Evolutionary conservation across 2,113 vertebrate genomes (phyloP).

Genomic region (Anguilla rostrata): DNA sequence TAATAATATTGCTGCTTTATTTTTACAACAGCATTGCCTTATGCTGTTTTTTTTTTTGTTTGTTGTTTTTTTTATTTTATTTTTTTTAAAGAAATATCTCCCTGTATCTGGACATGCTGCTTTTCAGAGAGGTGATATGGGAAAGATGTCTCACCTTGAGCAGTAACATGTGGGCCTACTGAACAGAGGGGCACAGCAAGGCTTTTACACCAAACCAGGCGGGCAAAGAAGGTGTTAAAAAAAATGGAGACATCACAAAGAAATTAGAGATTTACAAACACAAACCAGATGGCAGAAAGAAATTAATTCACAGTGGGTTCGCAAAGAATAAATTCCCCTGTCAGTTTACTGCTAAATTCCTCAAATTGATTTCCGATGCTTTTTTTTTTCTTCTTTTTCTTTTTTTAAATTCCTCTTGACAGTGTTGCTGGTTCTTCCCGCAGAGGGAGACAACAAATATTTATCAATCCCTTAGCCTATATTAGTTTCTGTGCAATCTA

Average conservation of each 20-base stretch:
- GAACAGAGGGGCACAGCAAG: slow-evolving; percentile 6
- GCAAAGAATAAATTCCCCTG: slow-evolving; percentile 44
- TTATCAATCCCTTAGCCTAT: slow-evolving; percentile 32
- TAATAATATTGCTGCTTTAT: neutral
- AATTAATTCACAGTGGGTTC: slow-evolving; percentile 45
- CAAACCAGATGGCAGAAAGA: slow-evolving; percentile 42
- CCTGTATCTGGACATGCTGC: neutral
- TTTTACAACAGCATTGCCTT: neutral
- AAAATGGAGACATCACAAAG: slow-evolving; percentile 30
- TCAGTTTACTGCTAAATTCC: slow-evolving; percentile 40
- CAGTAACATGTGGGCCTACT: slow-evolving; percentile 29
- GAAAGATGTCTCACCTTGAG: slow-evolving; percentile 22
- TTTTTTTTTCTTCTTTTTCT: slow-evolving; percentile 4
- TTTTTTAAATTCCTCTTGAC: slow-evolving; percentile 32
- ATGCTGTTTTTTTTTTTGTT: too few relatives aligned
- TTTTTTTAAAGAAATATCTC: too few relatives aligned
- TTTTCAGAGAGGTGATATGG: slow-evolving; percentile 5
- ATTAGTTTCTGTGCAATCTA: slow-evolving; percentile 9
- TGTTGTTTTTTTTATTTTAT: too few relatives aligned
- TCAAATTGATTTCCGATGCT: slow-evolving; percentile 44
- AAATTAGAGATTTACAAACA: slow-evolving; percentile 34
- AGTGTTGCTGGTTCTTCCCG: slow-evolving; percentile 32
- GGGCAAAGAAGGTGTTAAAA: slow-evolving; percentile 30
- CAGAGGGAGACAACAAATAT: slow-evolving; percentile 29
- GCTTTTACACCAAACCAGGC: slow-evolving; percentile 24